These are phyloP conservation scores for Campopleginae sp. DNA, from an alignment of 2,888 invertebrate genomes.

Conservation along the genomic window DNA sequence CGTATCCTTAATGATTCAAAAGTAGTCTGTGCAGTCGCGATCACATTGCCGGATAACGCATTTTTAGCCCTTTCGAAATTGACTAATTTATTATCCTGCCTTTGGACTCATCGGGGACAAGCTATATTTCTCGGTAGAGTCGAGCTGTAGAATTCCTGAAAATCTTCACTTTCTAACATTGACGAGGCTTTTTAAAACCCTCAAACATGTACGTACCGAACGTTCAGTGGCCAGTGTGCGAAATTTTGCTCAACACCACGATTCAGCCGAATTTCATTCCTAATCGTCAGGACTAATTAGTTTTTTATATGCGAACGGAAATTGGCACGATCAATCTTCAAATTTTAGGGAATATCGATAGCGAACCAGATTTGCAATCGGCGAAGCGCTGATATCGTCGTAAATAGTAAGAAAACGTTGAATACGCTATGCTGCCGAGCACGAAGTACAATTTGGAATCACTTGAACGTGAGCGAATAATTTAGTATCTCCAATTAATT, in stretches of 20 bases:
- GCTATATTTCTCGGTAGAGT: not conserved
- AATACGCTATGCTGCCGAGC: not conserved
- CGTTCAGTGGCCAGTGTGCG: not conserved
- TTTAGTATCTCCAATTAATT: not conserved
- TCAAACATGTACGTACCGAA: not conserved
- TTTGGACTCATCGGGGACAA: conserved; percentile 8
- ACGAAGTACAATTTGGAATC: not conserved
- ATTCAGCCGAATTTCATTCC: not conserved
- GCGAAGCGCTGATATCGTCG: not conserved
- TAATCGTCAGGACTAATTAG: not conserved
- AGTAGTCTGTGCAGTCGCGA: conserved; percentile 33
- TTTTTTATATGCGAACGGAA: not conserved
- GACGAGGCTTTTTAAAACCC: not conserved
- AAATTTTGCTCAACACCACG: not conserved
- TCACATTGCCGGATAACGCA: conserved; percentile 11
- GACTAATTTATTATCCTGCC: conserved; percentile 44
- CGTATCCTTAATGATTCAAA: conserved; percentile 61
- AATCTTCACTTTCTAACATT: conserved; percentile 23
- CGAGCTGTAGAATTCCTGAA: conserved; percentile 25
- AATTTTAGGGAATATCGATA: not conserved
- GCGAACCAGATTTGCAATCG: no score
- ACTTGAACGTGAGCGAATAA: not conserved
- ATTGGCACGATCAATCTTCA: not conserved
- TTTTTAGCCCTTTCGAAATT: conserved; percentile 54
- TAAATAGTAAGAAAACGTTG: not conserved